phyloP scores from a whole-genome alignment of 2,113 vertebrate species.

The Dromaius novaehollandiae region DNA sequence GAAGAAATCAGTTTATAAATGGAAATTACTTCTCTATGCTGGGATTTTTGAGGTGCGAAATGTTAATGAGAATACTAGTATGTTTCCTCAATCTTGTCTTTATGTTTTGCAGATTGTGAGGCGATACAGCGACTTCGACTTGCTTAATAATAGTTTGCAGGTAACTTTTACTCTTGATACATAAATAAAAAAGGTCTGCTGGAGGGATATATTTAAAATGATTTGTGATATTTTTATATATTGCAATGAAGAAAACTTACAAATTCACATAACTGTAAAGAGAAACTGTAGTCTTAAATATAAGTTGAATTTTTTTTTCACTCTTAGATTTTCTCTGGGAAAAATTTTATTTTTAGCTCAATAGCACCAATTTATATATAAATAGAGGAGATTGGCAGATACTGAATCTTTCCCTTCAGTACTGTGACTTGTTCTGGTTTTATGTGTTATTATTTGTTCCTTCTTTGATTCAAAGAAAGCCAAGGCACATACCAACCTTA shows the following conservation, averaged over 20 bases:
- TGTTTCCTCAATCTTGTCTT: constrained; percentile 28
- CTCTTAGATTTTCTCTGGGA: not conserved
- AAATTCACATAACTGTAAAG: not conserved
- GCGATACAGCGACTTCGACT: constrained; percentile 97
- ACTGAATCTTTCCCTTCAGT: not conserved
- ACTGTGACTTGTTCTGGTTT: constrained; percentile 33
- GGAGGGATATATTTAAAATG: not conserved
- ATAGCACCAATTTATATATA: not conserved
- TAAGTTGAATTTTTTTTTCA: not conserved
- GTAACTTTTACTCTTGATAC: constrained; percentile 76
- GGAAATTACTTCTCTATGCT: not conserved
- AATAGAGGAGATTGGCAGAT: constrained; percentile 32
- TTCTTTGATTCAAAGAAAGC: constrained; percentile 27
- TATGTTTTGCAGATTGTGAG: constrained; percentile 89
- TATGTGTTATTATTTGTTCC: constrained; percentile 6
- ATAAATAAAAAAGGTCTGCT: not conserved
- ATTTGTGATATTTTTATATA: not conserved
- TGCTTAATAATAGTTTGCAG: constrained; percentile 93
- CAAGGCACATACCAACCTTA: constrained; percentile 35
- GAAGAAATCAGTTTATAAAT: not conserved
- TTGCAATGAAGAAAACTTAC: not conserved
- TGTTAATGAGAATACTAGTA: not conserved
- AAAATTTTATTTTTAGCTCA: not conserved
- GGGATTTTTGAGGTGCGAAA: not conserved
- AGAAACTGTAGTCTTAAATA: not conserved